phyloP scores from a whole-genome alignment of 1,140 invertebrate species.

The Pseudomyrmex gracilis region DNA sequence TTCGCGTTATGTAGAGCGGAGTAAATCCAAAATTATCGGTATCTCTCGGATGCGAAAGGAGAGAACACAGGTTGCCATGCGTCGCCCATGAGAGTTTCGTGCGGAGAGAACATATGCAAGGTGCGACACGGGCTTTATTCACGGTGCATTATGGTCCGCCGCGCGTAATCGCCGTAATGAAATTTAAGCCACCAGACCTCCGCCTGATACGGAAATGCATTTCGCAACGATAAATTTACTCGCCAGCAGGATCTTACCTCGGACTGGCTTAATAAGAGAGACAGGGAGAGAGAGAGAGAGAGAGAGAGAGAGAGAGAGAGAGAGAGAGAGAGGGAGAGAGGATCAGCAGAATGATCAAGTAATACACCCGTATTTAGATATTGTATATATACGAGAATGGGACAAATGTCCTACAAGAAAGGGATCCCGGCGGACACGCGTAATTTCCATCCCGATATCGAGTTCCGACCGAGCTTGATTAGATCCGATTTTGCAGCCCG shows the following conservation, averaged over 20 bases:
- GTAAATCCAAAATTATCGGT: constrained; percentile 14
- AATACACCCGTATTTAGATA: constrained; percentile 28
- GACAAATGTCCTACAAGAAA: constrained; percentile 22
- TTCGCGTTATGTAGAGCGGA: background rate
- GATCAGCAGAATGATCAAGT: constrained; percentile 49
- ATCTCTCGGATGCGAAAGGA: background rate
- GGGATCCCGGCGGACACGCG: background rate
- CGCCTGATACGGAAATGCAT: constrained; percentile 42
- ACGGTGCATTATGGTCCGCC: constrained; percentile 67
- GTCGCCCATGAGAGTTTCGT: background rate
- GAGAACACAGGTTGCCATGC: background rate
- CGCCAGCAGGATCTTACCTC: constrained; percentile 39
- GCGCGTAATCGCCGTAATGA: constrained; percentile 76
- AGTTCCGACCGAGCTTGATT: constrained; percentile 25
- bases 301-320: background rate
- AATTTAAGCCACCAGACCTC: constrained; percentile 70
- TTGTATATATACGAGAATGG: background rate
- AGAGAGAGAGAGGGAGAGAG: constrained; percentile 19
- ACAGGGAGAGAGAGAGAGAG: constrained; percentile 10
- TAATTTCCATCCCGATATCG: constrained; percentile 32
- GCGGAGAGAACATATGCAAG: background rate
- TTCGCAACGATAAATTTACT: constrained; percentile 48
- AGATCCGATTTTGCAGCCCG: background rate
- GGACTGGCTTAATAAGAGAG: constrained; percentile 23
- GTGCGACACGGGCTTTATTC: constrained; percentile 53